Conservation (phyloP, 2,113 vertebrate species). For the Hydrochoerus hydrochaeris region DNA sequence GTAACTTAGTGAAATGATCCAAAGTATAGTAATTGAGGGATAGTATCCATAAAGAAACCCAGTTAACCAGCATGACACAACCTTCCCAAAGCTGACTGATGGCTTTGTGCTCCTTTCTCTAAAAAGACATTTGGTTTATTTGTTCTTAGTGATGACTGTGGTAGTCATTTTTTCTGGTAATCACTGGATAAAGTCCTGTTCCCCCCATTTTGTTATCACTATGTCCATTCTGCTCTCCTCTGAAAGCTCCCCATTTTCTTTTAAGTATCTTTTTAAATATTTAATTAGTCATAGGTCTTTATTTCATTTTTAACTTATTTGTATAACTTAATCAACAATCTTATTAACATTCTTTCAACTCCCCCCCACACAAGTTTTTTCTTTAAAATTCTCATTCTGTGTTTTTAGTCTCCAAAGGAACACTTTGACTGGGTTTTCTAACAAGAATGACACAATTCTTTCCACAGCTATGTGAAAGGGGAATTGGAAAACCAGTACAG, state of each 20-base stretch:
- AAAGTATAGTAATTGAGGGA: background rate
- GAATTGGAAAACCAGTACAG: constrained; percentile 36
- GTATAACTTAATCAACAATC: constrained; percentile 40
- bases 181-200: background rate
- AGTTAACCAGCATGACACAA: background rate
- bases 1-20: background rate
- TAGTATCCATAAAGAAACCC: background rate
- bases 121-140: background rate
- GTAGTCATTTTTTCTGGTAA: constrained; percentile 5
- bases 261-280: constrained; percentile 26
- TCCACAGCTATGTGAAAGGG: constrained; percentile 33
- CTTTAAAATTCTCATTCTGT: constrained; percentile 36
- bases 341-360: constrained; percentile 59
- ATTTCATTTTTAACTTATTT: constrained; percentile 63
- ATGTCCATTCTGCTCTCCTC: background rate
- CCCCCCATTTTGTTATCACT: background rate
- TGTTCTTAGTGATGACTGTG: background rate
- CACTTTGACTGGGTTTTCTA: constrained; percentile 37
- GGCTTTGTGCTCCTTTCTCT: background rate
- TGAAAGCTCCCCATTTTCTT: constrained; percentile 25
- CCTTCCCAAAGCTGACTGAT: background rate
- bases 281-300: constrained; percentile 17
- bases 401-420: constrained; percentile 63
- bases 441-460: constrained; percentile 53
- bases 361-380: constrained; percentile 41